phyloP scores from a whole-genome alignment of 1,140 invertebrate genomes.

The Temnothorax curvispinosus region DNA sequence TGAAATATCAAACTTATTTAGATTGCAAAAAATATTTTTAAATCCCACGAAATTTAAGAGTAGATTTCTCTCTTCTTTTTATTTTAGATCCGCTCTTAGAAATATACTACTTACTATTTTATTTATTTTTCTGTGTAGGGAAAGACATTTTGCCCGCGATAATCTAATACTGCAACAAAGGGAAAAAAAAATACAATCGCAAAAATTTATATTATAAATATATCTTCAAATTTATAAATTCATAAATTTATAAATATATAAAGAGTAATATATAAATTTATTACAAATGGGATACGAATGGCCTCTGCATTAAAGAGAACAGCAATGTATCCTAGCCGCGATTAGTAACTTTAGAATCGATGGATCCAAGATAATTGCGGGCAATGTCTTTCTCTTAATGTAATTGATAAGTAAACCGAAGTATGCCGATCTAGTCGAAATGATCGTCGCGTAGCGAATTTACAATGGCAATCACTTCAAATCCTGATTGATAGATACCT shows the following conservation, averaged over 20 bases:
- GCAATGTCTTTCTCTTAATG: slow-evolving; percentile 32
- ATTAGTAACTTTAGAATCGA: neutral
- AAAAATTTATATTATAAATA: slow-evolving; percentile 7
- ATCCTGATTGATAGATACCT: slow-evolving; percentile 16
- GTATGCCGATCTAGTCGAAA: slow-evolving; percentile 70
- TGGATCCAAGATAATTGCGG: neutral
- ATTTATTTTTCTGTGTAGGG: neutral
- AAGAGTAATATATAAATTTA: slow-evolving; percentile 17
- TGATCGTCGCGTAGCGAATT: slow-evolving; percentile 58
- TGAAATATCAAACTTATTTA: neutral
- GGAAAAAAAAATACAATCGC: neutral
- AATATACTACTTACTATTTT: neutral
- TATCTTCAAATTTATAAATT: slow-evolving; percentile 26
- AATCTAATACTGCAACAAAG: slow-evolving; percentile 2
- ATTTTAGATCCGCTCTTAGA: slow-evolving; percentile 10
- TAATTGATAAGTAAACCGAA: slow-evolving; percentile 41
- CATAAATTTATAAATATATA: slow-evolving; percentile 4
- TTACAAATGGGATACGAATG: neutral
- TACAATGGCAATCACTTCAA: slow-evolving; percentile 1
- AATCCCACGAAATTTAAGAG: neutral
- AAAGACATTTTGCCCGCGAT: slow-evolving; percentile 31
- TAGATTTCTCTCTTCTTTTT: neutral
- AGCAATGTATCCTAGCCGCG: neutral
- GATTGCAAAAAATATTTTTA: neutral
- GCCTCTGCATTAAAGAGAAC: neutral